A percentile compares a stretch with the other conserved stretches of the same genome.
phyloP scores from a whole-genome alignment of 2,888 invertebrate genomes.

The Xestia xanthographa region DNA sequence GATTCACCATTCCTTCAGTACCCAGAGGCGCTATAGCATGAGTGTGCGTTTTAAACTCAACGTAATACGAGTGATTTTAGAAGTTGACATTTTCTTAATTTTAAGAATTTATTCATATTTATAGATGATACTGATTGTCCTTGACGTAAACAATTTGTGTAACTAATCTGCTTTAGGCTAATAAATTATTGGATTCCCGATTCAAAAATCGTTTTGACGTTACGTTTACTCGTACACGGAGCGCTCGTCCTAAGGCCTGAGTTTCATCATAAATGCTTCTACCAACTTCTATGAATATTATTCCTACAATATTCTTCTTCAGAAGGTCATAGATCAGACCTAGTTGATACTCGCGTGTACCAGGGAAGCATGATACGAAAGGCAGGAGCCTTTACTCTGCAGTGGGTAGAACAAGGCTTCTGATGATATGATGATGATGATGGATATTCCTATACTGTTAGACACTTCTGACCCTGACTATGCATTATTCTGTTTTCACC shows the following conservation, averaged over 20 bases:
- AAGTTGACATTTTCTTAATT: too few species aligned
- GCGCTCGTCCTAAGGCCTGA: too few species aligned
- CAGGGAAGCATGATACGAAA: not conserved
- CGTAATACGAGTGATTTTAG: too few species aligned
- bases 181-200: too few species aligned
- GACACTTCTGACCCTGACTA: slow-evolving; percentile 48
- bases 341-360: not conserved
- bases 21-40: too few species aligned
- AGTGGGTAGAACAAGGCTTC: not conserved
- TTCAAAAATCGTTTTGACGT: too few species aligned
- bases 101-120: too few species aligned
- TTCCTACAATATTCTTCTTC: not conserved
- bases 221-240: too few species aligned
- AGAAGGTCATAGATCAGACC: not conserved
- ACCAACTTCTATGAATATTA: not conserved
- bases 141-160: too few species aligned
- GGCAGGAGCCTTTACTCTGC: not conserved
- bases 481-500: slow-evolving; percentile 68
- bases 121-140: too few species aligned
- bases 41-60: too few species aligned
- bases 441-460: not conserved
- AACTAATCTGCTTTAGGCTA: too few species aligned
- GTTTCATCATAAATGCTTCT: not conserved
- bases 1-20: not conserved
- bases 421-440: not conserved